A percentile compares a stretch with the other conserved stretches of the same genome.
Evolutionary conservation across 35 echinoderm and acorn worm genomes (phyloP).

Genomic region (Apostichopus japonicus): DNA sequence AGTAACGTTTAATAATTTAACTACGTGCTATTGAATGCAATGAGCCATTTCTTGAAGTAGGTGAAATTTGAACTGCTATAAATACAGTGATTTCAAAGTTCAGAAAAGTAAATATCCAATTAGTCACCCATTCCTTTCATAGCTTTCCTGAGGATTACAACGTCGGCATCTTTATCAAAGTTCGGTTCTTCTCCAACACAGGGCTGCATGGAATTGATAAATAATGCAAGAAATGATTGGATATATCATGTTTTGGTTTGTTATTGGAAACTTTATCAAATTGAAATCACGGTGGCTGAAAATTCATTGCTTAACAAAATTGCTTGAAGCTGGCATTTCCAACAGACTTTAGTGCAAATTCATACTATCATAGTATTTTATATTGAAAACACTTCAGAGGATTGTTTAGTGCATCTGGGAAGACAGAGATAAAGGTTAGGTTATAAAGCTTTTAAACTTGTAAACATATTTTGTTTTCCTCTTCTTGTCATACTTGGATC

Average conservation of each 20-base stretch:
- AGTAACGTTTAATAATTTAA: too few relatives aligned
- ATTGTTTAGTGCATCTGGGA: too few relatives aligned
- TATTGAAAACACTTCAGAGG: too few relatives aligned
- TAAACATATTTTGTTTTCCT: too few relatives aligned
- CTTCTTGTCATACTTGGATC: too few relatives aligned
- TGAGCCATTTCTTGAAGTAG: background rate
- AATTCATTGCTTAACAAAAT: too few relatives aligned
- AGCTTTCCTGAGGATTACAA: constrained; percentile 4
- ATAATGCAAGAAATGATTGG: background rate
- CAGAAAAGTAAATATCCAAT: background rate
- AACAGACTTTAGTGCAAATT: too few relatives aligned
- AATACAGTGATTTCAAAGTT: background rate
- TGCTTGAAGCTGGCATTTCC: too few relatives aligned
- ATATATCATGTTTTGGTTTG: background rate
- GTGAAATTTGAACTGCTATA: background rate
- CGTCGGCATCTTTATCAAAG: constrained; percentile 23
- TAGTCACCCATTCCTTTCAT: constrained; percentile 28
- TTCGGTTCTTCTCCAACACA: background rate
- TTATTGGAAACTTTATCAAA: background rate
- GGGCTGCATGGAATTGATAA: background rate
- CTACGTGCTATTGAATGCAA: too few relatives aligned
- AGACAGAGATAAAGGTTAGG: too few relatives aligned
- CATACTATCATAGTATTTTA: too few relatives aligned
- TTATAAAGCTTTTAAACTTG: too few relatives aligned
- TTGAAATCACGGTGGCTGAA: background rate